These are phyloP conservation scores for Nycteola revayana DNA, from an alignment of 2,888 invertebrate genomes.

Conservation along the genomic window DNA sequence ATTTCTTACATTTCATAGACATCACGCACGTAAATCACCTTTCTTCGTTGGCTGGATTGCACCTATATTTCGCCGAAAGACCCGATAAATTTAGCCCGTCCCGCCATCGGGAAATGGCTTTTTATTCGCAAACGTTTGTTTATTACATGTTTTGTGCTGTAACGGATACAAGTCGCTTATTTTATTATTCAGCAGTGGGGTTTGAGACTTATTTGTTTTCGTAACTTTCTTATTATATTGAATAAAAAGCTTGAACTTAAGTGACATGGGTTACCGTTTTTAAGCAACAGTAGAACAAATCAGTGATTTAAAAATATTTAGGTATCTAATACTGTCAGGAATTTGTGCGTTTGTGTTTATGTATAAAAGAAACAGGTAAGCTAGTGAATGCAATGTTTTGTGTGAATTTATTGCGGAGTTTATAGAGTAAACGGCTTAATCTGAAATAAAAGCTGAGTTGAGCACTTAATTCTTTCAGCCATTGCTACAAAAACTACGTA, in stretches of 20 bases:
- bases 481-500: too few species aligned
- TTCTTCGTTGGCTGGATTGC: conserved; percentile 49
- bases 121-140: conserved; percentile 62
- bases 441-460: too few species aligned
- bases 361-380: too few species aligned
- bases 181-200: conserved; percentile 45
- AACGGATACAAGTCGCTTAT: conserved; percentile 40
- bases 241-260: conserved; percentile 30
- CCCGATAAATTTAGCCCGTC: conserved; percentile 62
- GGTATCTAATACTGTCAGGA: too few species aligned
- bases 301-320: too few species aligned
- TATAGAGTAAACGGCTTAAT: too few species aligned
- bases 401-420: too few species aligned
- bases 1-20: conserved; percentile 54
- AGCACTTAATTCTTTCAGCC: too few species aligned
- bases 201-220: conserved; percentile 41
- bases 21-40: conserved; percentile 58
- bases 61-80: conserved; percentile 62
- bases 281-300: too few species aligned
- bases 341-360: too few species aligned
- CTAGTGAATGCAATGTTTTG: too few species aligned
- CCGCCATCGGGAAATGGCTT: conserved; percentile 59
- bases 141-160: conserved; percentile 49
- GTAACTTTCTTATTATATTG: conserved; percentile 23
- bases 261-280: too few species aligned